phyloP scores from a whole-genome alignment of 2,888 invertebrate species.

The Oscheius myriophilus region DNA sequence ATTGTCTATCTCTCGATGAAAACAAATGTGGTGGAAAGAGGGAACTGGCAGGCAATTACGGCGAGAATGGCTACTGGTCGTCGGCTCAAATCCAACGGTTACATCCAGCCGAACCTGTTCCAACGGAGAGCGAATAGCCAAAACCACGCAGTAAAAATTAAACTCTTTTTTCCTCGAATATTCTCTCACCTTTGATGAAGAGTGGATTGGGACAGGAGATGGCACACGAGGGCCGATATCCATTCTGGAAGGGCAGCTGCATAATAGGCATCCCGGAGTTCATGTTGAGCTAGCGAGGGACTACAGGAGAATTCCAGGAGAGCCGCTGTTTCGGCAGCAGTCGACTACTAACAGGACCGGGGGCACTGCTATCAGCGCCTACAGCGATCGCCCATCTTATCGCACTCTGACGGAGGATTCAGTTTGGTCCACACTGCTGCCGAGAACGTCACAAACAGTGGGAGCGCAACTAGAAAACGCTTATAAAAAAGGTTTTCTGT shows the following conservation, averaged over 20 bases:
- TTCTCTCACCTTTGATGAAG: slow-evolving; percentile 10
- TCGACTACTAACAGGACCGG: slow-evolving; percentile 27
- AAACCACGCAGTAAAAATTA: background rate
- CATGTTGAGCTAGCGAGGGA: slow-evolving; percentile 16
- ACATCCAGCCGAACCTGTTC: slow-evolving; percentile 11
- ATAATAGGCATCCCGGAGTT: slow-evolving; percentile 28
- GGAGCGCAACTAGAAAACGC: too few relatives aligned
- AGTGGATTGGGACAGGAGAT: slow-evolving; percentile 22
- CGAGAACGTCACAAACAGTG: slow-evolving; percentile 18
- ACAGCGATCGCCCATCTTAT: slow-evolving; percentile 25
- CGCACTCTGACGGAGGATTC: slow-evolving; percentile 26
- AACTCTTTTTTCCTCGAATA: background rate
- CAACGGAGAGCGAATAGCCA: too few relatives aligned
- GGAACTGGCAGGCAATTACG: slow-evolving; percentile 27
- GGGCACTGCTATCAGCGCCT: slow-evolving; percentile 25
- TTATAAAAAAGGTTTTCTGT: too few relatives aligned
- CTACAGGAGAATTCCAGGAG: background rate
- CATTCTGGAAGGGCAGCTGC: slow-evolving; percentile 19
- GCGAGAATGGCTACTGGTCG: slow-evolving; percentile 29
- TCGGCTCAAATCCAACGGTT: slow-evolving; percentile 16
- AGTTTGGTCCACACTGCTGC: slow-evolving; percentile 15
- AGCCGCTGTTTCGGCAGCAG: too few relatives aligned
- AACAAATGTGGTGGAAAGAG: too few relatives aligned
- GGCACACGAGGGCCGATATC: slow-evolving; percentile 18
- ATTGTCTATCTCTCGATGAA: too few relatives aligned